These are phyloP conservation scores for Pseudolaguvia tuberculata DNA, from an alignment of 2,113 vertebrate genomes.

Conservation along the genomic window DNA sequence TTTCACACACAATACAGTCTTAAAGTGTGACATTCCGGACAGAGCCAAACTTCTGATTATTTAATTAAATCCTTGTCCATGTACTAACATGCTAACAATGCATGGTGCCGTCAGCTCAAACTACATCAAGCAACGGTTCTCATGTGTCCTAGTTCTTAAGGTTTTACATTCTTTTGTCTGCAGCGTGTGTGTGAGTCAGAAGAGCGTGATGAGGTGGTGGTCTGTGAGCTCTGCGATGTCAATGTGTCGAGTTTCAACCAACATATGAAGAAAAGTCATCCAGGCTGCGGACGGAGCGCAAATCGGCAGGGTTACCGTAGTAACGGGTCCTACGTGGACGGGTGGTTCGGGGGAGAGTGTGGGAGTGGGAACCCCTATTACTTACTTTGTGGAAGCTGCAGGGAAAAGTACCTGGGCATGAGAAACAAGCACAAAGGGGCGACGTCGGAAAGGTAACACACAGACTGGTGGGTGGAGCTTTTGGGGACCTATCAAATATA, in stretches of 20 bases:
- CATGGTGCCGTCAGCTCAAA: not conserved
- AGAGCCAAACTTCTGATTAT: not conserved
- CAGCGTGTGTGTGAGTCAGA: slow-evolving; percentile 96
- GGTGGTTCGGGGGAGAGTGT: slow-evolving; percentile 97
- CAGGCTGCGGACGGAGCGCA: slow-evolving; percentile 90
- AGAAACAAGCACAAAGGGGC: slow-evolving; percentile 86
- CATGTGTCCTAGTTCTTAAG: not conserved
- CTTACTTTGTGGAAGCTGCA: slow-evolving; percentile 85
- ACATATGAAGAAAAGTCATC: slow-evolving; percentile 97
- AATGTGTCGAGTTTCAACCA: slow-evolving; percentile 94
- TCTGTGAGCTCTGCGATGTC: slow-evolving; percentile 91
- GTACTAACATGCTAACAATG: not conserved
- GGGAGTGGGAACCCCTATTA: slow-evolving; percentile 97
- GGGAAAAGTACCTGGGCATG: slow-evolving; percentile 88
- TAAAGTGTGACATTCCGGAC: no score
- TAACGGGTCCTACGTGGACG: slow-evolving; percentile 95
- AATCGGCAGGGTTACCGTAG: slow-evolving; percentile 96
- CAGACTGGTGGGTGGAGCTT: not conserved
- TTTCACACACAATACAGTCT: no score
- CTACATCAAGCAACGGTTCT: not conserved
- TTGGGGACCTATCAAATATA: no score
- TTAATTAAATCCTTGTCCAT: not conserved
- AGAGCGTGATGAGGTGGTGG: slow-evolving; percentile 91
- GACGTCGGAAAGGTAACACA: slow-evolving; percentile 79
- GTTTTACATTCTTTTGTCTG: not conserved